A percentile compares a stretch with the other conserved stretches of the same genome.
These are phyloP conservation scores for Echinarachnius parma DNA, from an alignment of 53 echinoderm and acorn worm species.

Conservation along the genomic window DNA sequence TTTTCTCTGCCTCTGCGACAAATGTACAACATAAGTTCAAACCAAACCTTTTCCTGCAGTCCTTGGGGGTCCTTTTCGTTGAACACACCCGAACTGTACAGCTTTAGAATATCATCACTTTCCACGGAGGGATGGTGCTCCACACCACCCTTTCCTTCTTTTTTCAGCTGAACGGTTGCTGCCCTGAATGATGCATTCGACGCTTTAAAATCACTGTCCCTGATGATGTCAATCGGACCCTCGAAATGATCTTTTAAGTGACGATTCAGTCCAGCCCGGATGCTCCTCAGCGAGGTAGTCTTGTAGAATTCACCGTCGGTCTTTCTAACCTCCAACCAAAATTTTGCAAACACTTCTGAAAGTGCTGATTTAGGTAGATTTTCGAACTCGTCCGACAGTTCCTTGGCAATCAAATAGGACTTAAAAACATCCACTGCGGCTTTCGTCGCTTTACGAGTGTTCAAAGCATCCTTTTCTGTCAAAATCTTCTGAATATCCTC, in stretches of 20 bases:
- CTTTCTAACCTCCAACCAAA: constrained; percentile 36
- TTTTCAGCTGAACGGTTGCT: constrained; percentile 33
- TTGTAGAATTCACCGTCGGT: constrained; percentile 41
- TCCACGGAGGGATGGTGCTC: constrained; percentile 24
- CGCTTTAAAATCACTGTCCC: constrained; percentile 29
- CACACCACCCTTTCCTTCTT: constrained; percentile 25
- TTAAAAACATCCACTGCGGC: not conserved
- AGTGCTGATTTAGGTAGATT: not conserved
- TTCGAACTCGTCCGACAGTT: constrained; percentile 3
- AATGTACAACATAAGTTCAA: constrained; percentile 32
- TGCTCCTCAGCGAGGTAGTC: not conserved
- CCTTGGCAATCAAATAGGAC: not conserved
- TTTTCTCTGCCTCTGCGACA: constrained; percentile 37
- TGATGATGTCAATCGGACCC: constrained; percentile 18
- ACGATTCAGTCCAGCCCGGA: constrained; percentile 33
- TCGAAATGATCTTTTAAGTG: constrained; percentile 26
- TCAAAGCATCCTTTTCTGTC: constrained; percentile 10
- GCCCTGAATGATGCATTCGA: constrained; percentile 16
- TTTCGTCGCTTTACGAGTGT: constrained; percentile 20
- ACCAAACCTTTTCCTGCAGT: constrained; percentile 33
- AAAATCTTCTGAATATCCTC: not conserved
- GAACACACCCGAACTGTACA: constrained; percentile 20
- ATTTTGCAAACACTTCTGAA: constrained; percentile 1
- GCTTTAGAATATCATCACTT: constrained; percentile 7
- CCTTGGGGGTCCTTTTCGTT: constrained; percentile 6